A percentile compares a stretch with the other conserved stretches of the same genome.
Conservation (phyloP, 2,797 vertebrate genomes). For the Gallirallus australis region DNA sequence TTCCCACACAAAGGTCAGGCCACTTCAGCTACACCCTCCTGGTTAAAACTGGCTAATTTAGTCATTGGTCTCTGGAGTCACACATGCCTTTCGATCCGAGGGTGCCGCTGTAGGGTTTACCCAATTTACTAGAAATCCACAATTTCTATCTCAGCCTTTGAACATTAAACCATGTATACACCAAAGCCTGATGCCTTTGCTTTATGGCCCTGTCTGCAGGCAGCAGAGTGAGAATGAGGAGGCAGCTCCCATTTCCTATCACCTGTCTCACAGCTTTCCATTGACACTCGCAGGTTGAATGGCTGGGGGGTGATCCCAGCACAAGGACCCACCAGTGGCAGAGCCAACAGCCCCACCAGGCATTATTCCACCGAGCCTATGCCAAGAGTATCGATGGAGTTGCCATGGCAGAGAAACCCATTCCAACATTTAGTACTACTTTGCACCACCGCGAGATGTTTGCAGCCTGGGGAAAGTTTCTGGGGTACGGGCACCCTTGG, state of each 20-base stretch:
- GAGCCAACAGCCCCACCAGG: not conserved
- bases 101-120: not conserved
- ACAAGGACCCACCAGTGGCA: not conserved
- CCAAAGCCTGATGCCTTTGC: fast-evolving
- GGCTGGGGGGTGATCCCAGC: not conserved
- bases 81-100: not conserved
- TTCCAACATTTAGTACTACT: not conserved
- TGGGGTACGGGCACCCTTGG: not conserved
- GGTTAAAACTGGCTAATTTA: not conserved
- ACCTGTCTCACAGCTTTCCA: fast-evolving
- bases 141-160: not conserved
- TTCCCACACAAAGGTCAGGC: not conserved
- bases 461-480: not conserved
- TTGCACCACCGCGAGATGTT: fast-evolving
- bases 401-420: not conserved
- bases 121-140: not conserved
- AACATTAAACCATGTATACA: fast-evolving
- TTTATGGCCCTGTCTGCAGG: not conserved
- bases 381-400: fast-evolving
- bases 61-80: not conserved
- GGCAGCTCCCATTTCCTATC: not conserved
- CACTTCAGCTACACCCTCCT: fast-evolving
- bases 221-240: not conserved
- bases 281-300: fast-evolving
- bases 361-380: not conserved